Evolutionary conservation across 2,797 vertebrate species (phyloP).

Genomic region (Enteromius thamalakanensis): DNA sequence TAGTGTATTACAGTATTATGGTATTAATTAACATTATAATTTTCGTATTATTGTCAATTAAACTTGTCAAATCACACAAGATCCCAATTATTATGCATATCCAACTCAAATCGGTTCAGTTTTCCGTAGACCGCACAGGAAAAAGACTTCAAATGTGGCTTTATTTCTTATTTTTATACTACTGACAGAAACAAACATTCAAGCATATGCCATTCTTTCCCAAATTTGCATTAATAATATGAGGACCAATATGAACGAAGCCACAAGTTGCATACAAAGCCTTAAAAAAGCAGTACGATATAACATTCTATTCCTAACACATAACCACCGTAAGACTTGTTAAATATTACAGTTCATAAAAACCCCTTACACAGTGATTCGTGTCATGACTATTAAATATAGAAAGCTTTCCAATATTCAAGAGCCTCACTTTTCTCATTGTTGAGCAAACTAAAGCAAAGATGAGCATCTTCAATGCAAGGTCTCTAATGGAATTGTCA

Average conservation of each 20-base stretch:
- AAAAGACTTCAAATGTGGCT: neutral
- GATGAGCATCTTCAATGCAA: constrained; percentile 30
- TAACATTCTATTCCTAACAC: neutral
- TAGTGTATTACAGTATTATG: neutral
- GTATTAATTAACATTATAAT: neutral
- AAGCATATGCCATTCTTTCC: neutral
- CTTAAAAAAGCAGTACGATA: neutral
- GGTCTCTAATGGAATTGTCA: constrained; percentile 46
- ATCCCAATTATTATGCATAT: neutral
- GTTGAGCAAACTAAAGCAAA: constrained; percentile 35
- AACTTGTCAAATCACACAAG: neutral
- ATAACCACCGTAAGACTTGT: neutral
- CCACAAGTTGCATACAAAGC: neutral
- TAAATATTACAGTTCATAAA: neutral
- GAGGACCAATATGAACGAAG: neutral
- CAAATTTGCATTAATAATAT: neutral
- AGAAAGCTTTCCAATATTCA: constrained; percentile 2
- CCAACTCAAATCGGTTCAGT: neutral
- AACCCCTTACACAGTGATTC: neutral
- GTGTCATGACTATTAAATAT: neutral
- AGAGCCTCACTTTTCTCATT: neutral
- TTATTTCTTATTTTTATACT: neutral
- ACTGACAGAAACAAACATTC: neutral
- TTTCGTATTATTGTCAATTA: neutral
- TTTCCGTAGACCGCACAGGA: neutral